Conservation (phyloP, 1,140 invertebrate species). For the Cydia amplana region DNA sequence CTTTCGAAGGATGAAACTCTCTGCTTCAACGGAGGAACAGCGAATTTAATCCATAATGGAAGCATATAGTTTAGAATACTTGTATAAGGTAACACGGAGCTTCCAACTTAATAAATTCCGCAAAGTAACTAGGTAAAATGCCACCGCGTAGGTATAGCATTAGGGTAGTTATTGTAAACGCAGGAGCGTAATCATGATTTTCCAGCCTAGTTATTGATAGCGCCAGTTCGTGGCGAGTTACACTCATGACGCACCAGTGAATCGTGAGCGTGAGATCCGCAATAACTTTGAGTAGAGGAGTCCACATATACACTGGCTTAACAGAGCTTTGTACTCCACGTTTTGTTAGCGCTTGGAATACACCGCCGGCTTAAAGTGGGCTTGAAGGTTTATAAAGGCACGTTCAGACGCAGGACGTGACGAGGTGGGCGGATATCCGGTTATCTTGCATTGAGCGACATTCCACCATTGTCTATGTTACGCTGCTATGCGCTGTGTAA, state of each 20-base stretch:
- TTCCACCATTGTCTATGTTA: neutral
- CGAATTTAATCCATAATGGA: neutral
- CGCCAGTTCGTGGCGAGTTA: neutral
- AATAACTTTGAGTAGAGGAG: neutral
- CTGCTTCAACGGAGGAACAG: neutral
- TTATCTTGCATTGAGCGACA: slow-evolving; percentile 10
- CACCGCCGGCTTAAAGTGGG: neutral
- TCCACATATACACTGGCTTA: neutral
- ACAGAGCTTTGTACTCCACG: neutral
- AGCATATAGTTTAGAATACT: neutral
- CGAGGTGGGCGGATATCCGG: slow-evolving; percentile 3
- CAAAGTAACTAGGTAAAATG: neutral
- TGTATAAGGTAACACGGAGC: neutral
- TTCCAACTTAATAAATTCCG: neutral
- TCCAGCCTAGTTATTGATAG: neutral
- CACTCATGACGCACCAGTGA: neutral
- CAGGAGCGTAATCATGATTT: slow-evolving; percentile 13
- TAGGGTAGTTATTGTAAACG: slow-evolving; percentile 20
- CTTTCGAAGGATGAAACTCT: neutral
- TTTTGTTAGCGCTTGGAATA: neutral
- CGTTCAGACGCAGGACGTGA: slow-evolving; percentile 5
- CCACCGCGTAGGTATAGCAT: neutral
- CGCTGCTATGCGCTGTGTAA: neutral
- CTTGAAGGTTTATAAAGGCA: slow-evolving; percentile 7
- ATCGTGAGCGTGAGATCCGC: neutral